Conservation (phyloP, 2,888 invertebrate species). For the Lysandra coridon region DNA sequence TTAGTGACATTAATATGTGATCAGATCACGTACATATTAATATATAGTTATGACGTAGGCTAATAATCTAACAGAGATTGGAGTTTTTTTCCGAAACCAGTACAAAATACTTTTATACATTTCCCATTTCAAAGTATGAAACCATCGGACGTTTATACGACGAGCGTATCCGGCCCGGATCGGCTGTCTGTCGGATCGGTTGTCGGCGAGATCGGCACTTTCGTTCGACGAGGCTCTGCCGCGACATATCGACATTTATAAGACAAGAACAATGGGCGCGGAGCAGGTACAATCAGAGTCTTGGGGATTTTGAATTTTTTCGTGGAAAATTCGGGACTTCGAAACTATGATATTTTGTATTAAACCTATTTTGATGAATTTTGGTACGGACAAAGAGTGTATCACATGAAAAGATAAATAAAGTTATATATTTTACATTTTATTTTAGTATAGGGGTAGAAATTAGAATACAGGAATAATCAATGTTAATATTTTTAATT, state of each 20-base stretch:
- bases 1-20: not conserved
- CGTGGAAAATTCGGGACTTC: not conserved
- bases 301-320: not conserved
- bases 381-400: too few relatives aligned
- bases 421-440: too few relatives aligned
- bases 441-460: too few relatives aligned
- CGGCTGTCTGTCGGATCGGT: slow-evolving; percentile 37
- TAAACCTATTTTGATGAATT: too few relatives aligned
- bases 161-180: slow-evolving; percentile 38
- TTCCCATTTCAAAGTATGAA: not conserved
- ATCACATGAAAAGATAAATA: too few relatives aligned
- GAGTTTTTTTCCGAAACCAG: not conserved
- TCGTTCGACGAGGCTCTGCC: slow-evolving; percentile 40
- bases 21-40: not conserved
- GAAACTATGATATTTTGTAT: too few relatives aligned
- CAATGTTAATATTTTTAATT: too few relatives aligned
- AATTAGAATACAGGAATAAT: too few relatives aligned
- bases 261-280: slow-evolving; percentile 20
- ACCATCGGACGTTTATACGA: slow-evolving; percentile 42
- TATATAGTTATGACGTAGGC: too few relatives aligned
- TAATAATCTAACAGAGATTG: too few relatives aligned
- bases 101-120: not conserved
- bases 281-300: not conserved
- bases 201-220: slow-evolving; percentile 38
- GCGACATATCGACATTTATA: slow-evolving; percentile 41